Evolutionary conservation across 2,113 vertebrate species (phyloP), one percentile per base, ranked within the genome.

Genomic region (Rattus rattus): DNA sequence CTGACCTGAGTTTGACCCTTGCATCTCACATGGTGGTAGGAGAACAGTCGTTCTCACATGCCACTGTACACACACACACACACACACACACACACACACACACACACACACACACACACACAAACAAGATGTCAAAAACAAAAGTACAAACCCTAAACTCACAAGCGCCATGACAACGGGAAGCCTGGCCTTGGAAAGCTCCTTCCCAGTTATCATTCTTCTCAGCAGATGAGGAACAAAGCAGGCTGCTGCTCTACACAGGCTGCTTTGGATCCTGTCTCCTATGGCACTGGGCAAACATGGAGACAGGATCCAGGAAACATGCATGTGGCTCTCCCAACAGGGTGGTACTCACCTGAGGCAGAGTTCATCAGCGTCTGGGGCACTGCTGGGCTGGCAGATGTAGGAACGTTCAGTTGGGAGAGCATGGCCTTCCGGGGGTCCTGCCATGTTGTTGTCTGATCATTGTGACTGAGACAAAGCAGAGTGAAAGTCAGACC

Each of bases 391-490:
- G 99, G 99, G 81, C 99, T 99, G 96, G 99, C 98, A 13, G 99
- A 99, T 43, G 99, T 96, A 4, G 99, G 97, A 95, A 99, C 99
- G 65, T 99, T 99, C 98, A 99, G 99, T 98, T 99, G 99, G 65
- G 99, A 99, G 16, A 99, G 99, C 98, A 99, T 99, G 90, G 99
- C 98, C 98, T 99, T 99, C 96, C 99, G 99, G 92, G 99, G 99
- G 97, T 99, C 99, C 96, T 99, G 99, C 99, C 99, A 99, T 97
- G 99, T 99, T 96, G 99, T 99, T 54, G 99, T 99, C 98, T 99
- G 99, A 98, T 99, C 99, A 52, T 99, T 99, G 98, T 99, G 99
- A 98, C 99, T 99, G 95, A 43, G 84, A 98, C 36, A 97, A 97
- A 98, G 98, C 79, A 98, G 97, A 98, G 13, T 2, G 1, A 63